Evolutionary conservation across 2,113 vertebrate species (phyloP).

Genomic region (Marmota monax): DNA sequence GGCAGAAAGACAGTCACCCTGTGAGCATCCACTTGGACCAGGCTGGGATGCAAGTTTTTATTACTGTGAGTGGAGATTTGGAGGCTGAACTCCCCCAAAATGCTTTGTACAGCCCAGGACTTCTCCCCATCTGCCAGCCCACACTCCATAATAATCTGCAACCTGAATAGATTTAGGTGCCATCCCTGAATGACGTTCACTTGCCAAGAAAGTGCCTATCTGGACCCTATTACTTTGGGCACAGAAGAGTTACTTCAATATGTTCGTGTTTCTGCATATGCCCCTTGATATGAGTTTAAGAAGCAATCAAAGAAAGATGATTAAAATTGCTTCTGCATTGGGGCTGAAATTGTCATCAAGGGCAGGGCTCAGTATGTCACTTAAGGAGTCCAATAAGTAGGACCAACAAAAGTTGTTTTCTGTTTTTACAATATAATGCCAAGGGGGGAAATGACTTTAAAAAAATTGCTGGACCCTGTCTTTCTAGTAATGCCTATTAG

Average conservation of each 20-base stretch:
- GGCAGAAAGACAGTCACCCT: background rate
- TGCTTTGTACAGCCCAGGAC: background rate
- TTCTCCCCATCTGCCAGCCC: background rate
- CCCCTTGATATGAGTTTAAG: background rate
- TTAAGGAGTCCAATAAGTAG: background rate
- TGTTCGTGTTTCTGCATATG: accelerated
- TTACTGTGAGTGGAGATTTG: accelerated
- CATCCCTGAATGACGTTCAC: accelerated
- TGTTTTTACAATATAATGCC: background rate
- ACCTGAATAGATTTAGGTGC: background rate
- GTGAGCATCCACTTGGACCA: accelerated
- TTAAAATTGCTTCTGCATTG: background rate
- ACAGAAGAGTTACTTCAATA: background rate
- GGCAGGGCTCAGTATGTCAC: background rate
- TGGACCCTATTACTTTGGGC: background rate
- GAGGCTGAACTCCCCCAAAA: background rate
- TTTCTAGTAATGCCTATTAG: background rate
- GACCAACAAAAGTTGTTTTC: too few relatives aligned
- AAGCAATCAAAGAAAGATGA: background rate
- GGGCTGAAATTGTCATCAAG: background rate
- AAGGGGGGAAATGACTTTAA: background rate
- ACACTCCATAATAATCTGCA: accelerated
- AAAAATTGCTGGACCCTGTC: background rate
- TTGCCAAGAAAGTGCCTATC: accelerated
- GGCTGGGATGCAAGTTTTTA: background rate